Base-by-base conservation (phyloP, 2,797 vertebrate species). In the Emydoidea blandingii region DNA sequence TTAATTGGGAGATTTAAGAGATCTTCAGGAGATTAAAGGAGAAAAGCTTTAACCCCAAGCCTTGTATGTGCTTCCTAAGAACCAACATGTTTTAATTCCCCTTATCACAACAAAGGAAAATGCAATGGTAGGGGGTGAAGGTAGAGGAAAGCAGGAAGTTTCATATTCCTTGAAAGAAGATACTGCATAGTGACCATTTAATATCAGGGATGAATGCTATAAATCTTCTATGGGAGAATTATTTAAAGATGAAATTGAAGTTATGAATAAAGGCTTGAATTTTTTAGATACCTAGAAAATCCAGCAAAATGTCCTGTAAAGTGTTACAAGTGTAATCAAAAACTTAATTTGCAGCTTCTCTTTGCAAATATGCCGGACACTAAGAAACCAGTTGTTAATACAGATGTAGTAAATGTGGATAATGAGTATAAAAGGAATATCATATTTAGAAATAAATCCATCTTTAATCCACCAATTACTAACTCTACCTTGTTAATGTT, bases 21-120 rank as follows among this genome's bases (percentile, higher is more conserved):
- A 27, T 95, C 88, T 90, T 94, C 94, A 87, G 44, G 89, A 96
- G 89, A 97, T 95, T 86, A 96, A 96, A 97, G 94, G 90, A 34
- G 65, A 94, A 94, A 91, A 92, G 80, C 84, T 94, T 93, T 96
- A 97, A 86, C 86, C 68, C 80, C 41, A 62, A 87, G 53, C 90
- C 7, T 94, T 84, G 96, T 94, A 92, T 85, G 52, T 93, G 78
- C 78, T 91, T 96, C 93, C 93, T 94, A 72, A 72, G 90, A 94
- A 94, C 90, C 82, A 94, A 96, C 95, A 94, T 91, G 65, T n/a
- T 37, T 37, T 93, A 95, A 96, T 93, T 95, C 84, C 41, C 49
- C 49, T 93, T 96, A 91, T 93, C 84, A 86, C 83, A 93, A 83
- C 47, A 92, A 83, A 96, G 91, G 65, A 85, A 44, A 87, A 94